Conservation (phyloP, 2,797 vertebrate species). For the Notoglanidium macrostoma region DNA sequence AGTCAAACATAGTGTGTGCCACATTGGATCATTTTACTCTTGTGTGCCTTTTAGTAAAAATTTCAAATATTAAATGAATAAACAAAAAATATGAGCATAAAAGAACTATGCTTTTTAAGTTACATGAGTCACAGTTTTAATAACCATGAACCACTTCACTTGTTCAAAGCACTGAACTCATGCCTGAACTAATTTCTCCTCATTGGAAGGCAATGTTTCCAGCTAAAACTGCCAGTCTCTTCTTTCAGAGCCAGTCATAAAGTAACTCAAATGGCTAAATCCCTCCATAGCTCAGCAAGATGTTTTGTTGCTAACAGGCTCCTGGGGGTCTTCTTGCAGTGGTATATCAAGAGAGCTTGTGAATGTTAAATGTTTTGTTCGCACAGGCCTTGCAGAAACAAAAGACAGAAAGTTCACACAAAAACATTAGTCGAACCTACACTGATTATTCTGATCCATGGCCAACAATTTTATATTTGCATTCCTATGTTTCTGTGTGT, state of each 20-base stretch:
- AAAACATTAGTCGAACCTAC: neutral
- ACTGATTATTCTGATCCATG: conserved; percentile 2
- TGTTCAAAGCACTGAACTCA: neutral
- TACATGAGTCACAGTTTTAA: neutral
- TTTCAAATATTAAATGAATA: neutral
- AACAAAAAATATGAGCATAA: neutral
- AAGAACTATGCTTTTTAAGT: neutral
- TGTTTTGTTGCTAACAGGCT: conserved; percentile 18
- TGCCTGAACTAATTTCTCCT: neutral
- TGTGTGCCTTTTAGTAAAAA: neutral
- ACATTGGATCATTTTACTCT: neutral
- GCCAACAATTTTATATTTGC: neutral
- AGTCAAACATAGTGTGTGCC: neutral
- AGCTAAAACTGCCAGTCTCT: neutral
- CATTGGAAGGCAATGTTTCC: neutral
- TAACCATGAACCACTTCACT: conserved; percentile 11
- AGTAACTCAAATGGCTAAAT: conserved; percentile 6
- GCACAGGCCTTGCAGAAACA: neutral
- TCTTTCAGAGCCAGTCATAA: neutral
- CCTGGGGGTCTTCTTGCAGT: neutral
- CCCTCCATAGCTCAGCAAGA: neutral
- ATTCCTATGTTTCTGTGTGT: neutral
- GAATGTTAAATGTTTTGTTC: conserved; percentile 10
- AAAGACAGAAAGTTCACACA: neutral
- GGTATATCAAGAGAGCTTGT: conserved; percentile 11